Base-by-base conservation (phyloP, 2,888 invertebrate genomes). In the Aplocera efformata region DNA sequence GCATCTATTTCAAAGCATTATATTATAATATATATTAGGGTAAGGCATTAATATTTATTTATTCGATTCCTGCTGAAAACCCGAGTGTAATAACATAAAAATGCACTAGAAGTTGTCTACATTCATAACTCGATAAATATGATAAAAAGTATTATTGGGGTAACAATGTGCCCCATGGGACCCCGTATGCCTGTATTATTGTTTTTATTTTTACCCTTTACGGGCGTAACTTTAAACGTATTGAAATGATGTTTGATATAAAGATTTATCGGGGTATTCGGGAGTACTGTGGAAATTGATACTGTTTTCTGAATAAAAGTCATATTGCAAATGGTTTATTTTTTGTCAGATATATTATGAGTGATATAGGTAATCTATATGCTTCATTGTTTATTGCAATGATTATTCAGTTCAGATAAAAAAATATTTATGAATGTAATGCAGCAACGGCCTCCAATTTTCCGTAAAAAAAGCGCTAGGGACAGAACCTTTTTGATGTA, bases 81-180 rank as follows among this genome's bases (percentile, higher is more conserved):
- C 39, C 42, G 42, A 49, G 51, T 63, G 66, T 62, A 51, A 58
- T 45, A 77, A 83, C 85, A 83, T 60, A 82, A 66, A 80, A 85
- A 84, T 72, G 84, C 84, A 82, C 84, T 85, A 74, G 72, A 54
- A 56, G 59, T 53, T 67, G 63, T 71, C 69, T 62, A 77, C 81
- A 85, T 86, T 83, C 82, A 79, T 77, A 83, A 85, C 83, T 81
- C 81, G 79, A 88, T 88, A 88, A 86, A 88, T 86, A 85, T 86
- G 86, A 86, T 86, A 86, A 82, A 85, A 86, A 78, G 84, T 84
- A 72, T 84, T 83, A 85, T 83, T 75, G 82, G 82, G 79, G 82
- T 65, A 76, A 65, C 67, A 82, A 86, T 79, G 84, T 64, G 72
- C 58, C 86, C 80, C 59, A 42, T 42, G 85, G 83, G 86, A 80